Evolutionary conservation across 2,888 invertebrate genomes (phyloP).

Genomic region (Blastobasis adustella): DNA sequence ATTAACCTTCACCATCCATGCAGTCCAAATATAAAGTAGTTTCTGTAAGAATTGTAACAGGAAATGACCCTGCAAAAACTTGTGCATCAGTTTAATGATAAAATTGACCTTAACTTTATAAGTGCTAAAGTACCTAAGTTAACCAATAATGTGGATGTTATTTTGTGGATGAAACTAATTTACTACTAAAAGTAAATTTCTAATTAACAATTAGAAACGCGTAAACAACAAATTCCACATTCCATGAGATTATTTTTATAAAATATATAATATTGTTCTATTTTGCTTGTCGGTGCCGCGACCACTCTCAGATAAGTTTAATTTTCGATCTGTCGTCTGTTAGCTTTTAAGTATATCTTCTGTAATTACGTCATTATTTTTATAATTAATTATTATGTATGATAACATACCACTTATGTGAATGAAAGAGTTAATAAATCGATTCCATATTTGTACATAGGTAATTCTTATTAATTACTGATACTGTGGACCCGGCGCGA

Average conservation of each 20-base stretch:
- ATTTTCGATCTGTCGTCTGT: slow-evolving; percentile 2
- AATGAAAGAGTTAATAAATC: slow-evolving; percentile 58
- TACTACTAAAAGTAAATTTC: no score
- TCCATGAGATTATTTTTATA: slow-evolving; percentile 55
- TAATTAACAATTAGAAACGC: no score
- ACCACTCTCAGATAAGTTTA: no score
- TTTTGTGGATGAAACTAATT: no score
- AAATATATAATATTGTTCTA: slow-evolving; percentile 4
- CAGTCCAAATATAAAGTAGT: slow-evolving; percentile 33
- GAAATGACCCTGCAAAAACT: no score
- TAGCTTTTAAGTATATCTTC: slow-evolving; percentile 51
- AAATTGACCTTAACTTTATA: no score
- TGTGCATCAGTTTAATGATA: no score
- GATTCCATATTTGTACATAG: slow-evolving; percentile 53
- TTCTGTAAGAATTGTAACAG: no score
- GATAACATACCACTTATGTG: slow-evolving; percentile 48
- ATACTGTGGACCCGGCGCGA: no score
- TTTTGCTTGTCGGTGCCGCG: neutral
- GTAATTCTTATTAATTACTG: slow-evolving; percentile 22
- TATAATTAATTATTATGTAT: slow-evolving; percentile 32
- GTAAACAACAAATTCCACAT: slow-evolving; percentile 34
- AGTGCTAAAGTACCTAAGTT: no score
- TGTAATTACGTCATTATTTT: slow-evolving; percentile 42
- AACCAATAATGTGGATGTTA: no score
- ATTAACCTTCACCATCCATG: slow-evolving; percentile 50